These are phyloP conservation scores for Campoletis sonorensis DNA, from an alignment of 1,140 invertebrate genomes.

Conservation along the genomic window DNA sequence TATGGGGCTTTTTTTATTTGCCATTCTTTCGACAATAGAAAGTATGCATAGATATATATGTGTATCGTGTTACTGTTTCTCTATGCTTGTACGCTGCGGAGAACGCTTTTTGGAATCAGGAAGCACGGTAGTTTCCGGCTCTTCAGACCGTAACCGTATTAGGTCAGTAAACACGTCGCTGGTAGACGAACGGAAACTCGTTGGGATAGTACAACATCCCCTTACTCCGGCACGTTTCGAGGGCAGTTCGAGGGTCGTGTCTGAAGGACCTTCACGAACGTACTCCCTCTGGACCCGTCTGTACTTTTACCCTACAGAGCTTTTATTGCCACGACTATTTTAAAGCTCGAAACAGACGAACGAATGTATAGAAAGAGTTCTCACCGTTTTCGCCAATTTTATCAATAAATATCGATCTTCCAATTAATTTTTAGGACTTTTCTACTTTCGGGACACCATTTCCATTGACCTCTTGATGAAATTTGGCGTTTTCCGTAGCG, in stretches of 20 bases:
- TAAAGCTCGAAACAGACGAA: background rate
- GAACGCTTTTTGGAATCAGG: background rate
- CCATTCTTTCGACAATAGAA: too few species aligned
- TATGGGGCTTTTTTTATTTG: too few species aligned
- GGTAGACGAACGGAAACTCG: background rate
- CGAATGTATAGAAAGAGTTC: background rate
- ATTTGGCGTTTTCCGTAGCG: too few species aligned
- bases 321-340: background rate
- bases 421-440: too few species aligned
- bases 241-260: slow-evolving; percentile 13
- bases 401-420: background rate
- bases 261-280: background rate
- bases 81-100: too few species aligned
- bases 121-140: slow-evolving; percentile 7
- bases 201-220: background rate
- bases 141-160: slow-evolving; percentile 37
- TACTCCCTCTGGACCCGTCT: background rate
- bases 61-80: too few species aligned
- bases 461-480: too few species aligned
- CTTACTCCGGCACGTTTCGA: background rate
- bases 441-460: too few species aligned
- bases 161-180: slow-evolving; percentile 52
- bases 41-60: too few species aligned
- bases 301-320: background rate
- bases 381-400: background rate